A percentile compares a stretch with the other conserved stretches of the same genome.
Evolutionary conservation across 2,113 vertebrate species (phyloP).

Genomic region (Neodon shergylaensis): DNA sequence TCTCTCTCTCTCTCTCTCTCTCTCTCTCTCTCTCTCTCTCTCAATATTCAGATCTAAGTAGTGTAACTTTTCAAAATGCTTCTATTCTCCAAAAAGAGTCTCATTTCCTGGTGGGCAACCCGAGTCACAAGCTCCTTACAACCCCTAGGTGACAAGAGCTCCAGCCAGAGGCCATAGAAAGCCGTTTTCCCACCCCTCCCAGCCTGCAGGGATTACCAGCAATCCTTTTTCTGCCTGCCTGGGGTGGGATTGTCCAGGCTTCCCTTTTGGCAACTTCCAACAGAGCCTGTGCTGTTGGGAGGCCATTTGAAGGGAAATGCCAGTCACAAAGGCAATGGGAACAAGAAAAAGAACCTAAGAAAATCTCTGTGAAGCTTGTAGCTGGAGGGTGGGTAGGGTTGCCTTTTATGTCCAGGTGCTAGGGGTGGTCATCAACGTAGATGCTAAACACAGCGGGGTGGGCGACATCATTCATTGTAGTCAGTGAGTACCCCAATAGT

Average conservation of each 20-base stretch:
- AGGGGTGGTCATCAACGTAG: not conserved
- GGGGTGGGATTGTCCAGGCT: not conserved
- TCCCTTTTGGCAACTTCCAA: slow-evolving; percentile 48
- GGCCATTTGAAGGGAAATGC: slow-evolving; percentile 47
- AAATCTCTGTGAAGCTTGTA: not conserved
- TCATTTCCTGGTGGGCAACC: not conserved
- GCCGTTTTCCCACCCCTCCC: not conserved
- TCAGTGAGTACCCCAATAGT: accelerated
- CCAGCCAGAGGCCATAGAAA: not conserved
- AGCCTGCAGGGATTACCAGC: not conserved
- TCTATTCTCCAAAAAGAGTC: not conserved
- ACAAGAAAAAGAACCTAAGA: not conserved
- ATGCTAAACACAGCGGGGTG: not conserved
- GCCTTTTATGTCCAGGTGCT: not conserved
- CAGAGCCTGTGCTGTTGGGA: not conserved
- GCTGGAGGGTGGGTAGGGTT: not conserved
- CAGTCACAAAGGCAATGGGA: not conserved
- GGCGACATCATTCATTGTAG: not conserved
- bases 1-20: not conserved
- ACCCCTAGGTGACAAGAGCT: not conserved
- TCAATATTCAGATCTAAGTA: slow-evolving; percentile 50
- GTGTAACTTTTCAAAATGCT: slow-evolving; percentile 25
- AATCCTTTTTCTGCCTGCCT: not conserved
- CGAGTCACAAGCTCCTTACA: not conserved
- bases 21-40: too few species aligned